Evolutionary conservation across 2,113 vertebrate species (phyloP), one percentile per base, ranked within the genome.

Genomic region (Tapirus terrestris): DNA sequence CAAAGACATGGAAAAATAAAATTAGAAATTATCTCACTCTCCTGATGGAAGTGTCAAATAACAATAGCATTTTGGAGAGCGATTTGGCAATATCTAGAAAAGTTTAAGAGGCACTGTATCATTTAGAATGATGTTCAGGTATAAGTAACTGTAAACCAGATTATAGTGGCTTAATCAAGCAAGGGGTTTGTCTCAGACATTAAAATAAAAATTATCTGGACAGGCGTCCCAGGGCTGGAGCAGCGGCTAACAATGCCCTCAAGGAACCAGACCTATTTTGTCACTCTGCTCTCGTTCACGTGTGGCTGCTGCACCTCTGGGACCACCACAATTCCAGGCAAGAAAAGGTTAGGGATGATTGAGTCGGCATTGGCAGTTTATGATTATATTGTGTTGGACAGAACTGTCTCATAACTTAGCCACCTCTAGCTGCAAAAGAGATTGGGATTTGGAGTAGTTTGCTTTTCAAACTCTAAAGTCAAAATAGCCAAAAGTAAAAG

Each of bases 61-160:
- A 56, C 27, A 79, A 3, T 17, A 81, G 20, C 10, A n/a, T 80
- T 95, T 96, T 45, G 5, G 21, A 86, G 93, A 76, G 29, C 33
- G 94, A 56, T 67, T 93, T 93, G 56, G 20, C 68, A 29, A 17
- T 79, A 96, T 75, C 56, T 72, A 72, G n/a, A 68, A 79, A 96
- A 70, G n/a, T 70, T 56, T 60, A 56, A 77, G 39, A 96, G 9
- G 9, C 14, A 51, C 20, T 51, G 45, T 58, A 33, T 76, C 75
- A 84, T 70, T 94, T 48, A 96, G 56, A 45, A 80, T 84, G 61
- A 96, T 61, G 39, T 79, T 53, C 36, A 75, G 51, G 33, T 73
- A 18, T 80, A 97, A 96, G 83, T 92, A 92, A 97, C 87, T 60
- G 45, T 92, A 94, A 96, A 97, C 31, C n/a, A 96, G 56, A 96